Percentiles rank a stretch among this genome's conserved stretches.
phyloP scores from a whole-genome alignment of 2,888 invertebrate species.

The Thalpophila matura region DNA sequence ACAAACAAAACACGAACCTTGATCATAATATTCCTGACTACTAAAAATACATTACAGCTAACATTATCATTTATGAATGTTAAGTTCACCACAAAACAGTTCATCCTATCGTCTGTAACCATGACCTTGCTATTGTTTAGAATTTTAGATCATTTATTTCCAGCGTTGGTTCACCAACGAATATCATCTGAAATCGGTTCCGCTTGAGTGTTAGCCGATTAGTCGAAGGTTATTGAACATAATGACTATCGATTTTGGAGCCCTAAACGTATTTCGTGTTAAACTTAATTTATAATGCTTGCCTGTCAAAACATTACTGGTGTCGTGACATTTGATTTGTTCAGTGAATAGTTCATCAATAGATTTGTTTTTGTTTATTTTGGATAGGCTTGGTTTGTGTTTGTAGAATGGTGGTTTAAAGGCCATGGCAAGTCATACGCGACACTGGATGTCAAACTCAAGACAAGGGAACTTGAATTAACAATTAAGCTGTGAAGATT shows the following conservation, averaged over 20 bases:
- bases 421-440: not conserved
- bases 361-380: slow-evolving; percentile 35
- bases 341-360: slow-evolving; percentile 16
- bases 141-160: slow-evolving; percentile 39
- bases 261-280: slow-evolving; percentile 38
- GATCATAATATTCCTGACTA: not conserved
- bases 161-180: slow-evolving; percentile 30
- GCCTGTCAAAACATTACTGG: slow-evolving; percentile 49
- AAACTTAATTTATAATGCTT: slow-evolving; percentile 43
- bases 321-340: slow-evolving; percentile 39
- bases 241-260: slow-evolving; percentile 47
- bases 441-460: slow-evolving; percentile 1
- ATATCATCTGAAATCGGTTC: slow-evolving; percentile 37
- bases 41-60: not conserved
- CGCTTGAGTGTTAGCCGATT: slow-evolving; percentile 50
- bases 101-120: slow-evolving; percentile 26
- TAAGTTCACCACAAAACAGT: slow-evolving; percentile 2
- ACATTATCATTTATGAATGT: slow-evolving; percentile 7
- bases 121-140: slow-evolving; percentile 51
- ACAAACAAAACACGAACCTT: not conserved
- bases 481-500: not conserved
- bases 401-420: slow-evolving; percentile 15
- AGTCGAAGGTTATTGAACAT: slow-evolving; percentile 54
- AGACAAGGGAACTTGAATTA: not conserved
- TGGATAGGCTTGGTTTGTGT: slow-evolving; percentile 8